Conservation (phyloP, 2,113 vertebrate genomes). For the Mixornis gularis region DNA sequence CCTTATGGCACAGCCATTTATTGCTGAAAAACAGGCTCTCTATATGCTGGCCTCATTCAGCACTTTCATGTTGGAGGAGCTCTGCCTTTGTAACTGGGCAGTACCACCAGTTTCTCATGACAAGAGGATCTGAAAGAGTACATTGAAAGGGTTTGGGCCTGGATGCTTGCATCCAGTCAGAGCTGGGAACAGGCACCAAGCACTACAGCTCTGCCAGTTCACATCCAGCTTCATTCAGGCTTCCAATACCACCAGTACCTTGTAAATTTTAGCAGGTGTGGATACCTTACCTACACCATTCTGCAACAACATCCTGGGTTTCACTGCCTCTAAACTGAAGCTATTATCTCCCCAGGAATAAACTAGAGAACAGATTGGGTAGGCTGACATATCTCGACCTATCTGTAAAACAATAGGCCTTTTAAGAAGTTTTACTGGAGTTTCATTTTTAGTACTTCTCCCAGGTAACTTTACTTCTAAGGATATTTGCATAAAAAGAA, state of each 20-base stretch:
- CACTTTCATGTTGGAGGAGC: not conserved
- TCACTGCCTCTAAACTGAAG: not conserved
- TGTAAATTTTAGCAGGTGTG: not conserved
- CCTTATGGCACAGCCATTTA: not conserved
- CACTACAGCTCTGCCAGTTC: not conserved
- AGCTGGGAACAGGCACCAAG: not conserved
- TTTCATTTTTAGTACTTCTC: not conserved
- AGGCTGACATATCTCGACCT: not conserved
- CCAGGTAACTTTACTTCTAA: not conserved
- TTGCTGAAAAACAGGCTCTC: not conserved
- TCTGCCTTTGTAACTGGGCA: not conserved
- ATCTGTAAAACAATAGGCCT: not conserved
- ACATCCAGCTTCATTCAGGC: not conserved
- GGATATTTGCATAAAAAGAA: not conserved
- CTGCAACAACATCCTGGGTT: not conserved
- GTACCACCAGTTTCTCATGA: not conserved
- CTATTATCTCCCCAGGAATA: not conserved
- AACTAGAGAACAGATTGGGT: not conserved
- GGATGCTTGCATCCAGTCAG: not conserved
- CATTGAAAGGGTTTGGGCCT: not conserved
- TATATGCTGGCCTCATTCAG: not conserved
- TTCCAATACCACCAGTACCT: not conserved
- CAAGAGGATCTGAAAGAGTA: not conserved
- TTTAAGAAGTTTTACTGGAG: not conserved
- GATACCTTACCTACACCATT: not conserved